phyloP scores from a whole-genome alignment of 2,797 vertebrate species.

The Heteromormyrus szaboi region DNA sequence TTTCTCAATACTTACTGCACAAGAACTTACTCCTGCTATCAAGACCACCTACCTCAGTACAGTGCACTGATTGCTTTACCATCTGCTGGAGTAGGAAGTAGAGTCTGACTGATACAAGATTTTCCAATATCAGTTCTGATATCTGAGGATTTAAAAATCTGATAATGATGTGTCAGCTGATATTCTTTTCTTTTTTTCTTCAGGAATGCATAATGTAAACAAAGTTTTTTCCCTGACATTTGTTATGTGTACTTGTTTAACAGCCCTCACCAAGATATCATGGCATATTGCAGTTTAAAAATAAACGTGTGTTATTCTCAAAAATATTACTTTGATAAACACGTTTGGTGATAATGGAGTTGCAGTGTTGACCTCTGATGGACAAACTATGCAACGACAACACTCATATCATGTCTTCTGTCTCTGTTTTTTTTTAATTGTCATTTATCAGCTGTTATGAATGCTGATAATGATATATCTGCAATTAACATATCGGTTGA shows the following conservation, averaged over 20 bases:
- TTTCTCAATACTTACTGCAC: not conserved
- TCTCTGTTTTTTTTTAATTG: not conserved
- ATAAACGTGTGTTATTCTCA: not conserved
- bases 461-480: not conserved
- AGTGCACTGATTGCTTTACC: not conserved
- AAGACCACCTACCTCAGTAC: not conserved
- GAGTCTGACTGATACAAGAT: not conserved
- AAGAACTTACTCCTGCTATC: not conserved
- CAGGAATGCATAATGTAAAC: not conserved
- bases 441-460: not conserved
- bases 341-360: not conserved
- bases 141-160: not conserved
- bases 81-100: not conserved
- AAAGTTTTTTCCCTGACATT: not conserved
- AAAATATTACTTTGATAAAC: not conserved
- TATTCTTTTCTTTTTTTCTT: not conserved
- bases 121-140: not conserved
- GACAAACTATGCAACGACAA: not conserved
- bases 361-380: not conserved
- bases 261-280: not conserved
- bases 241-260: not conserved
- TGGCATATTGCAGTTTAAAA: not conserved
- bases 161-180: not conserved
- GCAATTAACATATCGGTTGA: not conserved
- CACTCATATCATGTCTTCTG: not conserved